Base-by-base conservation (phyloP, 2,113 vertebrate species). In the Eurystomus gularis region DNA sequence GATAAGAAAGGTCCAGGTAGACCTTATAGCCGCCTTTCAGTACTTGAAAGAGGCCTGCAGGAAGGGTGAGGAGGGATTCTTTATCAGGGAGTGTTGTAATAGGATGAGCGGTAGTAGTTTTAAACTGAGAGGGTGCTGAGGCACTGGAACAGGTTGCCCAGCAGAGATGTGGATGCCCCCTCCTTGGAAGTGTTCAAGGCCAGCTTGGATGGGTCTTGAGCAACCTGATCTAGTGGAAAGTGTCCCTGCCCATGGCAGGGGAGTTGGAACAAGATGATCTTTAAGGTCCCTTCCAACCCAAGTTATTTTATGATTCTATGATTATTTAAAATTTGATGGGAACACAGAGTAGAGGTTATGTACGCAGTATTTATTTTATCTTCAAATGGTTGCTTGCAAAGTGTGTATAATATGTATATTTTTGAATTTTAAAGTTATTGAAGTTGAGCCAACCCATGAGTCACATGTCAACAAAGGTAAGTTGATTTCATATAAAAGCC, bases 361-460 rank as follows among this genome's bases (percentile, higher is more conserved):
- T 48, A 8, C 29, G 10, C 13, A 24, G 9, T 72, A 29, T 78
- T 69, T 65, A 73, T 77, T 92, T 90, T 5, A 54, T 49, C 21
- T 75, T 81, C 62, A 39, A 88, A 71, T 19, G 31, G 6, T 68
- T 62, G 19, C 6, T 88, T 88, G 57, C 16, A 49, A 72, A 70
- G 3, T 42, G 2, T 61, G 9, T 52, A 11, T 91, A 78, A 96
- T 24, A 35, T 19, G 13, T 8, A 5, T 92, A 9, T 86, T 9
- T 82, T 78, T 92, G 39, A 21, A 90, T 93, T 94, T 96, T 76
- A 26, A 61, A 97, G 97, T 95, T 93, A 33, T 35, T 68, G 95
- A 94, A 70, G 69, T 46, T 86, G 86, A 95, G 48, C 84, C 98
- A 55, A 98, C 98, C 64, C 97, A 97, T 90, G 97, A 98, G 62